Conservation (phyloP, 2,113 vertebrate genomes). For the Egretta garzetta region DNA sequence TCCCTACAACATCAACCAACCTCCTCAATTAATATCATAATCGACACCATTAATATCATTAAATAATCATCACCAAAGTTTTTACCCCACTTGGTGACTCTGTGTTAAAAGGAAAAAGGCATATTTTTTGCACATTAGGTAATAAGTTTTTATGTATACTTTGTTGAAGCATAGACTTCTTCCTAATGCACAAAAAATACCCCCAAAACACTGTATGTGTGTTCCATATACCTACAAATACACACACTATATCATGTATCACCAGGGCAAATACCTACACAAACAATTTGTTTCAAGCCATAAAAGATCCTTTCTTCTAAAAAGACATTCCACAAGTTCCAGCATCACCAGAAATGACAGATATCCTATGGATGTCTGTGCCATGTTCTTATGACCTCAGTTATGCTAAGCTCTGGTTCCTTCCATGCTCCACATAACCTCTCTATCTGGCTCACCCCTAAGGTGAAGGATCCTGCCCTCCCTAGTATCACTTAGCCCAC, state of each 20-base stretch:
- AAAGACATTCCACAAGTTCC: neutral
- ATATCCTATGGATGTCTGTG: neutral
- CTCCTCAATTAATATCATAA: neutral
- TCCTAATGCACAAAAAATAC: neutral
- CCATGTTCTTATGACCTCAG: neutral
- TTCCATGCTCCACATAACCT: neutral
- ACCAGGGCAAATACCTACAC: neutral
- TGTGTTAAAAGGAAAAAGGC: neutral
- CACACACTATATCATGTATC: neutral
- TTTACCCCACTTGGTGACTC: neutral
- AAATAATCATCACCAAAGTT: neutral
- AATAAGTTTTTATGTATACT: neutral
- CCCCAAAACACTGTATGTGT: neutral
- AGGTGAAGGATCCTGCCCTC: neutral
- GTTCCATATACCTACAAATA: neutral
- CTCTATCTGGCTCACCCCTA: neutral
- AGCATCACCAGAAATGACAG: neutral
- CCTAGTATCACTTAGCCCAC: neutral
- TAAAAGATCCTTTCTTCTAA: neutral
- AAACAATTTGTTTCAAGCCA: neutral
- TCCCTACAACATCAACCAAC: neutral
- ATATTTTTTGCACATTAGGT: neutral
- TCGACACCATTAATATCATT: neutral
- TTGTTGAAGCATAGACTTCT: neutral
- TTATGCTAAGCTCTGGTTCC: neutral